phyloP scores from a whole-genome alignment of 2,888 invertebrate species.

The Catocala nupta region DNA sequence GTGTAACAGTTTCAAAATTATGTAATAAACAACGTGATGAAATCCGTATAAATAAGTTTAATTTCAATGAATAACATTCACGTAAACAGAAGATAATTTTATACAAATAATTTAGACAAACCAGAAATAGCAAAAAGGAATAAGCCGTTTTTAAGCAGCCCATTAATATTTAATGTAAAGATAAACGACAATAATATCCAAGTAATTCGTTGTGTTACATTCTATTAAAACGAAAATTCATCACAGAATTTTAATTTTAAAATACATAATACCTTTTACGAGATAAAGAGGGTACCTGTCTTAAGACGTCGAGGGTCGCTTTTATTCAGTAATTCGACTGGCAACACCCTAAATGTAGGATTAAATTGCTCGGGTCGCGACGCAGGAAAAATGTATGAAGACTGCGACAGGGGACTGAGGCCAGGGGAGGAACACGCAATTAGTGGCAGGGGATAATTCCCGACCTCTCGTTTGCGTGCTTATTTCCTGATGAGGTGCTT shows the following conservation, averaged over 20 bases:
- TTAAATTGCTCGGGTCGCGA: conserved; percentile 62
- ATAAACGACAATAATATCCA: conserved; percentile 5
- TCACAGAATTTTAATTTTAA: conserved; percentile 45
- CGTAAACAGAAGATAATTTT: too few species aligned
- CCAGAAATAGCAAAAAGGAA: too few species aligned
- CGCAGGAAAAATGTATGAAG: conserved; percentile 65
- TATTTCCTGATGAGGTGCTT: conserved; percentile 44
- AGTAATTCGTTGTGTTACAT: conserved; percentile 23
- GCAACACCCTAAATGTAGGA: conserved; percentile 60
- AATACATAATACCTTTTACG: conserved; percentile 45
- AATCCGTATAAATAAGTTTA: too few species aligned
- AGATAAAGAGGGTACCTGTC: conserved; percentile 53
- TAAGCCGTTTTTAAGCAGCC: too few species aligned
- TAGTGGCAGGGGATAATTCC: conserved; percentile 56
- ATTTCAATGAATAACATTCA: too few species aligned
- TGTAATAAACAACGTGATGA: too few species aligned
- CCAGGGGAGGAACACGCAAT: conserved; percentile 49
- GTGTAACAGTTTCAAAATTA: too few species aligned
- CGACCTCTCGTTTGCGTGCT: conserved; percentile 53
- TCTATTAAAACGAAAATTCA: conserved; percentile 32
- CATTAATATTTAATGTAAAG: not conserved
- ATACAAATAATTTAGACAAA: too few species aligned
- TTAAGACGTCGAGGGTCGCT: conserved; percentile 52
- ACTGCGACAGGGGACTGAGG: conserved; percentile 26
- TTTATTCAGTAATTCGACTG: conserved; percentile 60